phyloP scores from a whole-genome alignment of 2,888 invertebrate species.

The Drosophila rubida region DNA sequence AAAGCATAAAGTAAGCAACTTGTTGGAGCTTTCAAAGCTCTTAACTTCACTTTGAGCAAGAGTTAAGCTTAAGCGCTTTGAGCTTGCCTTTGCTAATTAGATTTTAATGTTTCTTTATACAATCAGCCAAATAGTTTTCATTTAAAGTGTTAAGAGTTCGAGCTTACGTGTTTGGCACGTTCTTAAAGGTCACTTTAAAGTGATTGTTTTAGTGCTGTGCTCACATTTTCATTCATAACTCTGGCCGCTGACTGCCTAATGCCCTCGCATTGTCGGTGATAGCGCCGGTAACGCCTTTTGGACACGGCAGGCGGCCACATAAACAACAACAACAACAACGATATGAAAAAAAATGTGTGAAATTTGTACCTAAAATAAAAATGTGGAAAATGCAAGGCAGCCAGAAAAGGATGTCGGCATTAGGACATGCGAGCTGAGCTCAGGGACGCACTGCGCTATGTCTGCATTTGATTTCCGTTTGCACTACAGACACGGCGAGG shows the following conservation, averaged over 20 bases:
- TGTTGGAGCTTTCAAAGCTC: no score
- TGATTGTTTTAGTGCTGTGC: not conserved
- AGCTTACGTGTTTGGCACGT: no score
- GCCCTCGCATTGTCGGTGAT: constrained; percentile 41
- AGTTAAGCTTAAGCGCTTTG: no score
- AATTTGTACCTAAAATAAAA: constrained; percentile 78
- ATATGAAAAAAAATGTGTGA: constrained; percentile 68
- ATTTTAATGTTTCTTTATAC: no score
- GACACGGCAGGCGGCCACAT: constrained; percentile 61
- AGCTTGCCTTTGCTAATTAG: no score
- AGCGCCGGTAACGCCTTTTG: constrained; percentile 73
- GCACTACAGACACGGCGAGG: constrained; percentile 23
- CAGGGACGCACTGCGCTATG: constrained; percentile 44
- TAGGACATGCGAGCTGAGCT: constrained; percentile 7
- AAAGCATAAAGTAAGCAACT: no score
- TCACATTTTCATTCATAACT: constrained; percentile 55
- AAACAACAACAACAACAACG: constrained; percentile 45
- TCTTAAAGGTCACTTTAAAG: constrained; percentile 31
- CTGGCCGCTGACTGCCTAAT: constrained; percentile 34
- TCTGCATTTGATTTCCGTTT: constrained; percentile 80
- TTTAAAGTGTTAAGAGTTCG: no score
- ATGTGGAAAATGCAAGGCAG: constrained; percentile 60
- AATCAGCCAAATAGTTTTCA: no score
- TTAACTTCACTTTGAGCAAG: no score
- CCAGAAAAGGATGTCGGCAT: constrained; percentile 11